These are phyloP conservation scores for Drosophila conformis DNA, from an alignment of 2,888 invertebrate genomes.

Conservation along the genomic window DNA sequence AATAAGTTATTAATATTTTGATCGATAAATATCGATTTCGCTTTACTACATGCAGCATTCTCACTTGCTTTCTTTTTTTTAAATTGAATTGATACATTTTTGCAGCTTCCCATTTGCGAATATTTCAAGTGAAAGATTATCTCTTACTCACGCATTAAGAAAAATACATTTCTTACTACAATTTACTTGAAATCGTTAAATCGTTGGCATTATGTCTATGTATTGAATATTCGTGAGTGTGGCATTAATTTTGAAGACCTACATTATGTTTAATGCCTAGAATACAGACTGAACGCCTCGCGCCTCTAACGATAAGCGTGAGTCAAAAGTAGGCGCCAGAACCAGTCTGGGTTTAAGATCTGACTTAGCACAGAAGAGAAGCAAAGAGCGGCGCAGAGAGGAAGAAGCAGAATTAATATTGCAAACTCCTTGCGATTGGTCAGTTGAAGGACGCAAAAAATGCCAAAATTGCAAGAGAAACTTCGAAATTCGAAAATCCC, in stretches of 20 bases:
- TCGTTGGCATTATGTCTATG: background rate
- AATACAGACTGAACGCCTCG: constrained; percentile 56
- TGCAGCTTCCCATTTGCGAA: background rate
- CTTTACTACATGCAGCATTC: background rate
- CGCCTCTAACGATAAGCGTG: constrained; percentile 64
- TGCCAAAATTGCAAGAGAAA: constrained; percentile 57
- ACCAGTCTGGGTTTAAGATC: constrained; percentile 47
- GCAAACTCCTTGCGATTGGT: constrained; percentile 5
- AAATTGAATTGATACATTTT: background rate
- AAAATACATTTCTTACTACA: background rate
- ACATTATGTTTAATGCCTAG: constrained; percentile 36
- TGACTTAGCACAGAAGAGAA: constrained; percentile 1
- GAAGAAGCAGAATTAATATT: background rate
- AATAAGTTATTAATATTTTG: constrained; percentile 9
- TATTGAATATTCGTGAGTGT: background rate
- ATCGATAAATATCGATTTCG: background rate
- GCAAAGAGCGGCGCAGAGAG: background rate
- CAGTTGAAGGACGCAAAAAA: constrained; percentile 55
- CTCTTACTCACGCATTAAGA: background rate
- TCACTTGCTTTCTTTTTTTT: background rate
- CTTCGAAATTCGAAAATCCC: constrained; percentile 63
- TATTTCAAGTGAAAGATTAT: background rate
- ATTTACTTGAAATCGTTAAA: background rate
- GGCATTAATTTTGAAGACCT: constrained; percentile 55
- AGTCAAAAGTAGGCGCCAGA: constrained; percentile 57